These are phyloP conservation scores for Nineta flava DNA, from an alignment of 2,888 invertebrate species.

Conservation along the genomic window DNA sequence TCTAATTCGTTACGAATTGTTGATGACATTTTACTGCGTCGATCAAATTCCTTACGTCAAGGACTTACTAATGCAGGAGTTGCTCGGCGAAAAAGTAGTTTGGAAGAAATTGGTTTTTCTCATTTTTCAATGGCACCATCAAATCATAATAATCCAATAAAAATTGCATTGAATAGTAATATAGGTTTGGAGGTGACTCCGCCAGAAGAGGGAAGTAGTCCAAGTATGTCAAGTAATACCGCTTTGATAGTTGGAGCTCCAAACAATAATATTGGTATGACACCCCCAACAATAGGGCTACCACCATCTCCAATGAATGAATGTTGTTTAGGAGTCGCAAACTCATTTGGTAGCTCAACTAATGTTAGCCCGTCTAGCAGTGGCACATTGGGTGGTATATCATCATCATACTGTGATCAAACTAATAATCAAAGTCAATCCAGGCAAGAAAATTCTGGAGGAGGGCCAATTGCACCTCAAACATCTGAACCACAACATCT, in stretches of 20 bases:
- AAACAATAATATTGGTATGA: constrained; percentile 17
- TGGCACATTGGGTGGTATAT: constrained; percentile 2
- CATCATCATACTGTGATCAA: neutral
- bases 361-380: constrained; percentile 15
- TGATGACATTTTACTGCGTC: constrained; percentile 66
- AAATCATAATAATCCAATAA: constrained; percentile 59
- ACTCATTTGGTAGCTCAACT: constrained; percentile 8
- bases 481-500: constrained; percentile 53
- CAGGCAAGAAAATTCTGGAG: constrained; percentile 21
- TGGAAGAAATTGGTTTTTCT: constrained; percentile 73
- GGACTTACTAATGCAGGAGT: constrained; percentile 50
- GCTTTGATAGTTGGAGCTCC: constrained; percentile 32
- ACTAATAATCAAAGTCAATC: constrained; percentile 9
- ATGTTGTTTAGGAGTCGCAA: constrained; percentile 6
- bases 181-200: constrained; percentile 61
- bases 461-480: constrained; percentile 18
- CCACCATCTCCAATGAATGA: constrained; percentile 6
- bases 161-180: constrained; percentile 71
- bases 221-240: constrained; percentile 35
- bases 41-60: constrained; percentile 72
- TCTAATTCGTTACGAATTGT: constrained; percentile 78
- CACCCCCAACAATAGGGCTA: constrained; percentile 5
- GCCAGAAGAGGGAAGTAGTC: constrained; percentile 37
- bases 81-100: constrained; percentile 59
- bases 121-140: constrained; percentile 48